Evolutionary conservation across 2,113 vertebrate species (phyloP), one percentile per base, ranked within the genome.

Genomic region (Pygoscelis adeliae): DNA sequence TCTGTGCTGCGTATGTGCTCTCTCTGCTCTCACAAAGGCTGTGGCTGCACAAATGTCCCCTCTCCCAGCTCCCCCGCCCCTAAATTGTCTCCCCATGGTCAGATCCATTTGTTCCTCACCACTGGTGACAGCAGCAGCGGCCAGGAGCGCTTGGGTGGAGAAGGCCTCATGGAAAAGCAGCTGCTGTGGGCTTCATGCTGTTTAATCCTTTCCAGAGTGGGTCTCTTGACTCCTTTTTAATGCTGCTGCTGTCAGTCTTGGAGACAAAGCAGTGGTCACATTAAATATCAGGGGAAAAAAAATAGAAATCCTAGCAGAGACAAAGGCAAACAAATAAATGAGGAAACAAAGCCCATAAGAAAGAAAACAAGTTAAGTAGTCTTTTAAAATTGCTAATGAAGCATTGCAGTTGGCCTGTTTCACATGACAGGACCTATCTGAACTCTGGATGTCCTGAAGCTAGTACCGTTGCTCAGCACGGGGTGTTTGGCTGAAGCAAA

Each of bases 181-280:
- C 89, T 87, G 65, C 42, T 38, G 62, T n/a, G 58, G 61, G 56
- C 56, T 85, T 96, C 86, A 65, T 23, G 86, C 95, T 91, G 73
- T 40, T 87, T 95, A 95, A 95, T 95, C 53, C 83, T 92, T 97
- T 82, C 89, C 83, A 96, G 92, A 89, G 40, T 47, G 69, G 69
- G 16, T 84, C 36, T 73, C 21, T 15, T 58, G 49, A 61, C 61
- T 79, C 38, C 47, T 59, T 89, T 89, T 71, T 34, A 83, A 52
- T 44, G 67, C 42, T 93, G 69, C 36, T 89, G 72, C 86, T 92
- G 63, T 71, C 95, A 83, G 55, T 52, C 76, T 30, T 3, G 13
- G 69, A 94, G 67, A 56, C 65, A 93, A 89, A 52, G 4, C 3
- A 67, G 27, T 12, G 70, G 55, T 53, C 44, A 40, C 1, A 3